These are phyloP conservation scores for Phymanthus crucifer DNA, from an alignment of 92 coral and sea anemone genomes.

Conservation along the genomic window DNA sequence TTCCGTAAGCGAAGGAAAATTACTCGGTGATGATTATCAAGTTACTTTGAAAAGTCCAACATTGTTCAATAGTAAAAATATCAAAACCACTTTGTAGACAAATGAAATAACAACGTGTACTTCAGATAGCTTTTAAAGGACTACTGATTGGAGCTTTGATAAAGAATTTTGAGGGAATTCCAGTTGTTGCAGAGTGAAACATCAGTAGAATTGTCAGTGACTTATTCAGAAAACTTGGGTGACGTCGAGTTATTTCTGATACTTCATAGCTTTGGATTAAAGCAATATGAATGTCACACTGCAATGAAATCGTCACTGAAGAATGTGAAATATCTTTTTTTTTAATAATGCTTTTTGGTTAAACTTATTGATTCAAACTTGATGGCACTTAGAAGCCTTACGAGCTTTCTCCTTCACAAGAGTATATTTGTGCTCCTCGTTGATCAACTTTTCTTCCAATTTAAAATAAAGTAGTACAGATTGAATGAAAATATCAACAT, in stretches of 20 bases:
- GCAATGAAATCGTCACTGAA: neutral
- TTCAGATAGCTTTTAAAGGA: neutral
- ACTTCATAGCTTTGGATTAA: neutral
- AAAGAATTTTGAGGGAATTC: neutral
- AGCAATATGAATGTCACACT: neutral
- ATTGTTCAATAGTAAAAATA: constrained; percentile 1
- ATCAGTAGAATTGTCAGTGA: neutral
- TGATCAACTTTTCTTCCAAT: too few species aligned
- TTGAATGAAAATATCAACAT: neutral
- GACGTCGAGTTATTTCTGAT: neutral
- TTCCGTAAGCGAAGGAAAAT: neutral
- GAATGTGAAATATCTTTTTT: too few species aligned
- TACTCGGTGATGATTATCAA: neutral
- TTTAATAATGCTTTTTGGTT: neutral
- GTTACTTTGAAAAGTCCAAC: neutral
- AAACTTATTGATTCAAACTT: neutral
- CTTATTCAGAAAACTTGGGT: neutral
- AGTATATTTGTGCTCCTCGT: too few species aligned
- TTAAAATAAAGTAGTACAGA: too few species aligned
- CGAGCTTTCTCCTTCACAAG: too few species aligned
- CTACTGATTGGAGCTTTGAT: neutral
- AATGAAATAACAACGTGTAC: neutral
- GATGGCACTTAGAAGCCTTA: neutral
- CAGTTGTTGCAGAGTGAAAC: neutral
- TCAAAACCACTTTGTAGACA: neutral